Evolutionary conservation across 2,888 invertebrate genomes (phyloP).

Genomic region (Sminthurides aquaticus): DNA sequence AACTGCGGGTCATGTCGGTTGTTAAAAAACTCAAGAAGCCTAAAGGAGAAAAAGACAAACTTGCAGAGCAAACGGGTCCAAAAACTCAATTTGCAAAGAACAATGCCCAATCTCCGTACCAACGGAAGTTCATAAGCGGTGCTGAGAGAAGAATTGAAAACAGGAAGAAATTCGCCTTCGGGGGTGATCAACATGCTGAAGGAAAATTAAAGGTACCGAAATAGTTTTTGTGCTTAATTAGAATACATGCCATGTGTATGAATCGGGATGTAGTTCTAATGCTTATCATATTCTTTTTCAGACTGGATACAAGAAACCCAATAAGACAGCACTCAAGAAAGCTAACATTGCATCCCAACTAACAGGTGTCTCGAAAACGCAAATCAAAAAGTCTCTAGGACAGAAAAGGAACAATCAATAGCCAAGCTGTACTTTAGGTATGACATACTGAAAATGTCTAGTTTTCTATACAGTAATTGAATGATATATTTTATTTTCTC

Average conservation of each 20-base stretch:
- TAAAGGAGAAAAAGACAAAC: slow-evolving; percentile 22
- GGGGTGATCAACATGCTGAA: slow-evolving; percentile 34
- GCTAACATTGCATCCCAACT: slow-evolving; percentile 32
- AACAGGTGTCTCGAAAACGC: slow-evolving; percentile 21
- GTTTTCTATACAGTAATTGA: too few relatives aligned
- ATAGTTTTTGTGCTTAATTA: too few relatives aligned
- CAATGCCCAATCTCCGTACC: slow-evolving; percentile 45
- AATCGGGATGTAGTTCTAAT: too few relatives aligned
- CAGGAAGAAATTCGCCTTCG: slow-evolving; percentile 14
- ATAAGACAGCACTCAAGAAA: slow-evolving; percentile 30
- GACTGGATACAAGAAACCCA: slow-evolving; percentile 35
- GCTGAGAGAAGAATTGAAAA: slow-evolving; percentile 10
- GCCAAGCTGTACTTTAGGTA: too few relatives aligned
- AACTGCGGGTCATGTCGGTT: slow-evolving; percentile 54
- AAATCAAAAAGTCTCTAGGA: slow-evolving; percentile 5
- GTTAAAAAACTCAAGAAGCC: slow-evolving; percentile 26
- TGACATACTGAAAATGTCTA: too few relatives aligned
- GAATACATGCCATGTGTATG: too few relatives aligned
- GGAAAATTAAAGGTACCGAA: slow-evolving; percentile 35
- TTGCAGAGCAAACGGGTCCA: too few relatives aligned
- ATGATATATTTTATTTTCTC: too few relatives aligned
- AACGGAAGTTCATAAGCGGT: not conserved
- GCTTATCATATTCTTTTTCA: too few relatives aligned
- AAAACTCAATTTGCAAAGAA: slow-evolving; percentile 18
- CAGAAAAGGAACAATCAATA: slow-evolving; percentile 11